Percentiles rank a stretch among this genome's conserved stretches.
These are phyloP conservation scores for Heliconius charithonia DNA, from an alignment of 2,888 invertebrate genomes.

Conservation along the genomic window DNA sequence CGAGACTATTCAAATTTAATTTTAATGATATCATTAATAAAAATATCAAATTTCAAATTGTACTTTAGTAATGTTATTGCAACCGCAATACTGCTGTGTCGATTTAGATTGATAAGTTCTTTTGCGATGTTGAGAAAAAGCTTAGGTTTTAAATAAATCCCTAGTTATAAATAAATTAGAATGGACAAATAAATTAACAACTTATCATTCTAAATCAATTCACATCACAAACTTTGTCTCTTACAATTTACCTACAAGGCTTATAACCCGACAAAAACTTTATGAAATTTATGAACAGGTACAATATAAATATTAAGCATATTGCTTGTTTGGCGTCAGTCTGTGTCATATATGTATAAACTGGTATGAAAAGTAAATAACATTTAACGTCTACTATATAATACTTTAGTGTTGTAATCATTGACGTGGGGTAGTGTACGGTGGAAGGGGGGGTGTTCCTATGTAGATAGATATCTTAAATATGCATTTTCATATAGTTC, in stretches of 20 bases:
- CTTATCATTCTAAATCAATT: slow-evolving; percentile 10
- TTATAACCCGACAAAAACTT: no score
- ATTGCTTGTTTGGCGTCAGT: no score
- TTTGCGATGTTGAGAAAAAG: neutral
- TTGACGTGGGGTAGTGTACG: no score
- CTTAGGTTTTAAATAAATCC: slow-evolving; percentile 5
- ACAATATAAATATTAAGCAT: no score
- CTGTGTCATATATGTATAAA: no score
- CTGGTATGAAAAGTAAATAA: no score
- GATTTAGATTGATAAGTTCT: slow-evolving; percentile 17
- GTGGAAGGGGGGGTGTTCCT: no score
- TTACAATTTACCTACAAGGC: neutral
- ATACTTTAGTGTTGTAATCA: no score
- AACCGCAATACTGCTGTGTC: neutral
- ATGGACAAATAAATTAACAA: neutral
- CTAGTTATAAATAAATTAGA: slow-evolving; percentile 12
- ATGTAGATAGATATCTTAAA: no score
- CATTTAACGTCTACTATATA: no score
- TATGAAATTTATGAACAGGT: no score
- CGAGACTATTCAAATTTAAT: neutral
- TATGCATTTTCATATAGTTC: no score
- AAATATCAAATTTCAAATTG: slow-evolving; percentile 12
- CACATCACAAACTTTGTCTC: neutral
- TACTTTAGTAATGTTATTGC: slow-evolving; percentile 13
- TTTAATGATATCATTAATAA: neutral